Evolutionary conservation across 2,113 vertebrate species (phyloP).

Genomic region (Chiloscyllium plagiosum): DNA sequence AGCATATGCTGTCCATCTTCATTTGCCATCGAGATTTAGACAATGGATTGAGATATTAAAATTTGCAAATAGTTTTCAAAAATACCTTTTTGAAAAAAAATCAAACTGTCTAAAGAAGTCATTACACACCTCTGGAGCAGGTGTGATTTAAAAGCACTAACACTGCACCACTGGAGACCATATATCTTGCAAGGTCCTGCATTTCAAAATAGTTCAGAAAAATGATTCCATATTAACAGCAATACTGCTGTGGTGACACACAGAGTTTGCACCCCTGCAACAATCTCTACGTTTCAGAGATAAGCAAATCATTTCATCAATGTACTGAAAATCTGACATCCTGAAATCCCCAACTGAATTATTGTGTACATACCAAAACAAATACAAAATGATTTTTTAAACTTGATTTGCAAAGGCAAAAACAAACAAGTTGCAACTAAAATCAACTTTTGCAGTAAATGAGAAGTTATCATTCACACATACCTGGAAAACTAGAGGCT

Average conservation of each 20-base stretch:
- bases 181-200: background rate
- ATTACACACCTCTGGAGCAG: too few relatives aligned
- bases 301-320: background rate
- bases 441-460: background rate
- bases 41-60: background rate
- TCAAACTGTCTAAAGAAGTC: too few relatives aligned
- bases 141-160: too few relatives aligned
- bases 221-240: background rate
- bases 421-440: background rate
- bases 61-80: background rate
- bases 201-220: background rate
- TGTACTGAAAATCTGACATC: background rate
- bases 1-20: too few relatives aligned
- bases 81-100: background rate
- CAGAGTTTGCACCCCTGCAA: background rate
- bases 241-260: background rate
- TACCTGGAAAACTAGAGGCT: constrained; percentile 96
- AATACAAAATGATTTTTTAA: background rate
- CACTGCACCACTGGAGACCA: too few relatives aligned
- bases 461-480: background rate
- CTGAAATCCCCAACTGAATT: background rate
- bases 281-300: background rate
- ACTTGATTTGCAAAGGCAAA: background rate
- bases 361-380: background rate
- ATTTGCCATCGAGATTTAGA: too few relatives aligned